Conservation (phyloP, 1,140 invertebrate species). For the Nixonia krombeini region DNA sequence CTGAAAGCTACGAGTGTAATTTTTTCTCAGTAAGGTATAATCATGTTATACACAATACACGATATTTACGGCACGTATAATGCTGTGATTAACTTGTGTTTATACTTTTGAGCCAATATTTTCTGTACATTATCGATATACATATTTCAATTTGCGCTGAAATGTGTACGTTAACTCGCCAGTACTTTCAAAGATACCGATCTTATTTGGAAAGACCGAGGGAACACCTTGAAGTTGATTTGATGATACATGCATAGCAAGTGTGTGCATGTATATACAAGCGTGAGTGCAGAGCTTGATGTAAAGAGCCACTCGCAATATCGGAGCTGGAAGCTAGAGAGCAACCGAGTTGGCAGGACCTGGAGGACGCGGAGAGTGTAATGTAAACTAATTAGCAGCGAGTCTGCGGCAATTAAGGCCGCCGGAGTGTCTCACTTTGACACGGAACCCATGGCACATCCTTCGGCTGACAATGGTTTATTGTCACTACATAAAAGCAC, state of each 20-base stretch:
- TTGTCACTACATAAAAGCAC: slow-evolving; percentile 31
- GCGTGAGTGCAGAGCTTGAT: slow-evolving; percentile 37
- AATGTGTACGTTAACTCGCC: too few relatives aligned
- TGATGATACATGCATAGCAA: slow-evolving; percentile 10
- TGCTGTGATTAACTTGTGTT: too few relatives aligned
- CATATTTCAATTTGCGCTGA: too few relatives aligned
- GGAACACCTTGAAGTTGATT: not conserved
- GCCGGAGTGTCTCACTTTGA: slow-evolving; percentile 64
- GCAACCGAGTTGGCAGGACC: slow-evolving; percentile 54
- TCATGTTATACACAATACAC: too few relatives aligned
- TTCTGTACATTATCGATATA: too few relatives aligned
- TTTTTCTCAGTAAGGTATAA: too few relatives aligned
- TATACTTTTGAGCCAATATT: too few relatives aligned
- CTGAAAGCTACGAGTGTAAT: too few relatives aligned
- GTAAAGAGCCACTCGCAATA: slow-evolving; percentile 60
- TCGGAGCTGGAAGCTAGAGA: slow-evolving; percentile 50
- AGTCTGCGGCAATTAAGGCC: slow-evolving; percentile 69
- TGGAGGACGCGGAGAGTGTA: slow-evolving; percentile 65
- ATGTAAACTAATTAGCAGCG: slow-evolving; percentile 72
- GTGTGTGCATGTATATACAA: slow-evolving; percentile 2
- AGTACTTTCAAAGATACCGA: too few relatives aligned
- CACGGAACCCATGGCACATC: slow-evolving; percentile 50
- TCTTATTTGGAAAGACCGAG: too few relatives aligned
- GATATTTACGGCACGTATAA: too few relatives aligned
- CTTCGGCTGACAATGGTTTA: slow-evolving; percentile 31